phyloP scores from a whole-genome alignment of 35 echinoderm and acorn worm genomes.

The Apostichopus californicus region DNA sequence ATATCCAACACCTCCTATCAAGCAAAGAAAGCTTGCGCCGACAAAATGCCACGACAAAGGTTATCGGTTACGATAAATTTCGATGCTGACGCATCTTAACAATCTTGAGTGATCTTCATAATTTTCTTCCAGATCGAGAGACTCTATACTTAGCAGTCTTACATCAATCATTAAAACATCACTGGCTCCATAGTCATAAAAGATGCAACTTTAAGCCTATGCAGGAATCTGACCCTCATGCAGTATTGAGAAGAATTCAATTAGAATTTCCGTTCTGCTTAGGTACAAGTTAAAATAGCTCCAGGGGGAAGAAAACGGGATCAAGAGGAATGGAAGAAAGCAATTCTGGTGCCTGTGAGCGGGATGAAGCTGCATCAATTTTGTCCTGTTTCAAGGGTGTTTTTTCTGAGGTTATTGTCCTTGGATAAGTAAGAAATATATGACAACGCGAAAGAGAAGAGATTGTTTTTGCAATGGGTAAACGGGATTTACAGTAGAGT shows the following conservation, averaged over 20 bases:
- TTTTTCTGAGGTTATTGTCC: constrained; percentile 24
- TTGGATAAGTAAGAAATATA: neutral
- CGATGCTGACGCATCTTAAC: neutral
- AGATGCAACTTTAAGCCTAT: constrained; percentile 24
- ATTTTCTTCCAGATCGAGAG: constrained; percentile 1
- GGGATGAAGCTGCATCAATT: constrained; percentile 32
- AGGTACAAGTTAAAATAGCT: constrained; percentile 29
- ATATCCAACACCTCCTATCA: no score
- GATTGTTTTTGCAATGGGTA: neutral
- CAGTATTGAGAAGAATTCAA: constrained; percentile 6
- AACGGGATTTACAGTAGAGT: neutral
- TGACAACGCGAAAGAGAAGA: constrained; percentile 1
- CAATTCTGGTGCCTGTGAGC: neutral
- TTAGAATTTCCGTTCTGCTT: constrained; percentile 18
- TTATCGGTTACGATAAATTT: neutral
- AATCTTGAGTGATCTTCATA: neutral
- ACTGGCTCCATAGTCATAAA: constrained; percentile 35
- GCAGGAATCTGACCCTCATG: constrained; percentile 11
- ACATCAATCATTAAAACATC: constrained; percentile 40
- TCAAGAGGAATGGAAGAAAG: constrained; percentile 32
- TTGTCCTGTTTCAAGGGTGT: constrained; percentile 8
- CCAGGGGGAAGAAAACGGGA: neutral
- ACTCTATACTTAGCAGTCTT: neutral
- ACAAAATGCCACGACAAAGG: no score
- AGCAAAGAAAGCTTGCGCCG: no score